phyloP scores from a whole-genome alignment of 1,140 invertebrate genomes.

The Drosophila elegans region DNA sequence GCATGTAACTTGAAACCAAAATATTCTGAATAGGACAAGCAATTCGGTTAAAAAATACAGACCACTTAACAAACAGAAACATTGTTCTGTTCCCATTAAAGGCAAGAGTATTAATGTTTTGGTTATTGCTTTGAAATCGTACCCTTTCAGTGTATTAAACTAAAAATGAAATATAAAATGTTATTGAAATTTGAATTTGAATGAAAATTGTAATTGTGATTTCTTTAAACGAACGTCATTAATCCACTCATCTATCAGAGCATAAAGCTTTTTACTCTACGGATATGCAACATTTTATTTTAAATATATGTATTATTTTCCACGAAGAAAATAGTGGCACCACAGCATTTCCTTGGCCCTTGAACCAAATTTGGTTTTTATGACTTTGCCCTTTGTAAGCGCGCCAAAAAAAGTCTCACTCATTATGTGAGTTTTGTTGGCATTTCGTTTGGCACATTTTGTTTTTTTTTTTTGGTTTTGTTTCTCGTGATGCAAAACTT shows the following conservation, averaged over 20 bases:
- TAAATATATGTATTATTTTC: too few relatives aligned
- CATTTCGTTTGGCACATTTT: slow-evolving; percentile 42
- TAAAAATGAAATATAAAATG: too few relatives aligned
- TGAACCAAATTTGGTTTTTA: slow-evolving; percentile 8
- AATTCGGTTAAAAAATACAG: neutral
- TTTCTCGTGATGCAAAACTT: slow-evolving; percentile 38
- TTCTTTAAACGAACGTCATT: too few relatives aligned
- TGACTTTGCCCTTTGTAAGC: slow-evolving; percentile 17
- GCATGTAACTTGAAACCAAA: neutral
- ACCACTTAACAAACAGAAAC: neutral
- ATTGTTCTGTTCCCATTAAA: too few relatives aligned
- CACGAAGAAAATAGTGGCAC: neutral
- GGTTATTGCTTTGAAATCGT: too few relatives aligned
- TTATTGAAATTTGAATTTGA: too few relatives aligned
- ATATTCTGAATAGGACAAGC: neutral
- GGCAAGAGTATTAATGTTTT: too few relatives aligned
- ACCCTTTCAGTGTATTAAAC: too few relatives aligned
- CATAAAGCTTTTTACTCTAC: too few relatives aligned
- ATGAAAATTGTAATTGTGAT: too few relatives aligned
- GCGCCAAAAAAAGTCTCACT: slow-evolving; percentile 32
- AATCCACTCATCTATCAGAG: too few relatives aligned
- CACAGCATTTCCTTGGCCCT: slow-evolving; percentile 1
- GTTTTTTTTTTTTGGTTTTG: neutral
- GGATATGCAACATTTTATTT: too few relatives aligned
- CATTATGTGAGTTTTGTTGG: slow-evolving; percentile 45